Conservation (phyloP, 1,140 invertebrate species). For the Carcinoscorpius rotundicauda region DNA sequence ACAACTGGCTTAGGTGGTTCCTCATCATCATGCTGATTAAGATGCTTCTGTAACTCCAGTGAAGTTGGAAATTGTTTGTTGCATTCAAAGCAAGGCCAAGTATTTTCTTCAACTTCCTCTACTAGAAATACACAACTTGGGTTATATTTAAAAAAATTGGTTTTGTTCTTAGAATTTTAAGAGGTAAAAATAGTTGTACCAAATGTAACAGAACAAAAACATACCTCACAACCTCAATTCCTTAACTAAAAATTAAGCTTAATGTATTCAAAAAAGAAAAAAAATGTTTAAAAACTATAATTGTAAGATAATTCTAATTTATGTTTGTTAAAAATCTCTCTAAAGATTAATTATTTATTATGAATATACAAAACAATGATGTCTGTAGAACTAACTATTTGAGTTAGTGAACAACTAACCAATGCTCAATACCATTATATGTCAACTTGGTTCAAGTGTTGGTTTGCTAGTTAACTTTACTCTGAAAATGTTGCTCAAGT, state of each 20-base stretch:
- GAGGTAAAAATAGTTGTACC: not conserved
- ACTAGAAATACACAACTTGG: constrained; percentile 2
- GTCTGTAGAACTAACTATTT: no score
- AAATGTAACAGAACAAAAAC: not conserved
- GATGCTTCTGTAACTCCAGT: constrained; percentile 43
- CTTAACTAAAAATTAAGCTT: not conserved
- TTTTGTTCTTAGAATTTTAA: constrained; percentile 16
- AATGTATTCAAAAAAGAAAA: not conserved
- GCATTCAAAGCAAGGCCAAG: constrained; percentile 46
- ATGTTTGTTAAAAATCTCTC: no score
- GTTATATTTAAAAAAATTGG: no score
- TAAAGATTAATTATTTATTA: no score
- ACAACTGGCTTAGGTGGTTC: constrained; percentile 10
- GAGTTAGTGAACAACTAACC: no score
- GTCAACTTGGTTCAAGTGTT: no score
- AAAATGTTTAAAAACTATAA: not conserved
- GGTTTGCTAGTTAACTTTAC: no score
- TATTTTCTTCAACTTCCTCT: constrained; percentile 30
- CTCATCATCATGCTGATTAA: constrained; percentile 40
- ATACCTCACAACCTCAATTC: not conserved
- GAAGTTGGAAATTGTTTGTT: constrained; percentile 40
- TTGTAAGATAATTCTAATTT: no score
- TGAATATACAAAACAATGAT: no score
- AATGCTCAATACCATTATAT: no score
- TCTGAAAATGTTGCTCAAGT: no score